phyloP scores from a whole-genome alignment of 1,140 invertebrate genomes.

The Probaryconus sp. region DNA sequence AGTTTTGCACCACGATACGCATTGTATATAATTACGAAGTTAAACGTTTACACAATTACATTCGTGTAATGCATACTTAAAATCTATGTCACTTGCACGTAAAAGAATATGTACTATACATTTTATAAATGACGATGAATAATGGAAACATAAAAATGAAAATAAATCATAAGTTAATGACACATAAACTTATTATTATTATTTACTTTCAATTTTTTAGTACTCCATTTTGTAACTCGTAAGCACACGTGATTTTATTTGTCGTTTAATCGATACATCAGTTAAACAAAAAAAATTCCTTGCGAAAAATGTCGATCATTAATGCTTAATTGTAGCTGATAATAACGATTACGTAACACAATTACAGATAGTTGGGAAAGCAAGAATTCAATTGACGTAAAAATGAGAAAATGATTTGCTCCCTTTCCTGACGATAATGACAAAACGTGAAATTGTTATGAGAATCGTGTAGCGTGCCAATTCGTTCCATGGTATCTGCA shows the following conservation, averaged over 20 bases:
- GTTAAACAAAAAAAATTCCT: too few species aligned
- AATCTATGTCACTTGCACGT: slow-evolving; percentile 31
- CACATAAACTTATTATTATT: too few species aligned
- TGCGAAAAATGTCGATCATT: slow-evolving; percentile 23
- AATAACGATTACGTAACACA: slow-evolving; percentile 47
- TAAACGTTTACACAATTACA: slow-evolving; percentile 30
- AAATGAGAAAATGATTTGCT: slow-evolving; percentile 52
- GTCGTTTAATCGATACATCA: too few species aligned
- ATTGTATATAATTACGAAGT: too few species aligned
- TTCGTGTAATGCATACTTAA: slow-evolving; percentile 35
- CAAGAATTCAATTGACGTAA: slow-evolving; percentile 36
- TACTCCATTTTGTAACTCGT: too few species aligned
- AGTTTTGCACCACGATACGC: too few species aligned
- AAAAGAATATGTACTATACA: slow-evolving; percentile 1
- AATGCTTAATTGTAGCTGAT: slow-evolving; percentile 20
- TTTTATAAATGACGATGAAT: too few species aligned
- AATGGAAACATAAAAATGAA: too few species aligned
- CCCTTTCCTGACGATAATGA: slow-evolving; percentile 51
- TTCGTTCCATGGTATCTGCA: slow-evolving; percentile 29
- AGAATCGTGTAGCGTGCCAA: slow-evolving; percentile 42
- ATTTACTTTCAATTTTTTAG: too few species aligned
- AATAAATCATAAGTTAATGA: too few species aligned
- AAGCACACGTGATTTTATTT: too few species aligned
- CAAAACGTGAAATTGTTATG: slow-evolving; percentile 55
- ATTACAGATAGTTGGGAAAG: slow-evolving; percentile 46